Evolutionary conservation across 2,797 vertebrate genomes (phyloP).

Genomic region (Epinephelus malabaricus): DNA sequence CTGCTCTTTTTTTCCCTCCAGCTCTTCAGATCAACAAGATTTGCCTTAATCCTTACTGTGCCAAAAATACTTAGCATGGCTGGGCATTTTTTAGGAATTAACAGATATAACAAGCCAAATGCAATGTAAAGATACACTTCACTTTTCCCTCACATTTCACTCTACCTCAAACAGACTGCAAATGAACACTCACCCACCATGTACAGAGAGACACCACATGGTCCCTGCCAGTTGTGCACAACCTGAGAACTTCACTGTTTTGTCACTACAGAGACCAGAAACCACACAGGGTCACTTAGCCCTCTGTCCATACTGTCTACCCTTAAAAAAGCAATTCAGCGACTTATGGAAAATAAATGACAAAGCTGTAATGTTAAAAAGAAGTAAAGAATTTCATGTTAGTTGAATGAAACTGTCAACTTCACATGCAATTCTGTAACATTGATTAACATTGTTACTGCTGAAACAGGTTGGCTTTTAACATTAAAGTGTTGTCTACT

Average conservation of each 20-base stretch:
- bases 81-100: constrained; percentile 32
- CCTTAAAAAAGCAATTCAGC: constrained; percentile 22
- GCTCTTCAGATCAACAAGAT: constrained; percentile 56
- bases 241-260: constrained; percentile 30
- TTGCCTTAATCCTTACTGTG: constrained; percentile 55
- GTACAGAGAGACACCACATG: constrained; percentile 23
- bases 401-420: not conserved
- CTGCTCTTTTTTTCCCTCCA: constrained; percentile 50
- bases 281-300: constrained; percentile 17
- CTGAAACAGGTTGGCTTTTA: not conserved
- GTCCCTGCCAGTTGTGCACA: constrained; percentile 28
- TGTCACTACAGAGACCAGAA: constrained; percentile 23
- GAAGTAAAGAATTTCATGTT: not conserved
- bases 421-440: constrained; percentile 1
- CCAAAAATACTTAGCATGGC: constrained; percentile 53
- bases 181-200: constrained; percentile 40
- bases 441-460: not conserved
- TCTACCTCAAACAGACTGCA: constrained; percentile 36
- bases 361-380: not conserved
- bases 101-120: constrained; percentile 30
- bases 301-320: not conserved
- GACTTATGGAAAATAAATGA: constrained; percentile 3
- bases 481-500: not conserved
- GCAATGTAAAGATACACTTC: constrained; percentile 39
- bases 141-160: constrained; percentile 48